Base-by-base conservation (phyloP, 2,797 vertebrate species). In the Alcedo atthis region DNA sequence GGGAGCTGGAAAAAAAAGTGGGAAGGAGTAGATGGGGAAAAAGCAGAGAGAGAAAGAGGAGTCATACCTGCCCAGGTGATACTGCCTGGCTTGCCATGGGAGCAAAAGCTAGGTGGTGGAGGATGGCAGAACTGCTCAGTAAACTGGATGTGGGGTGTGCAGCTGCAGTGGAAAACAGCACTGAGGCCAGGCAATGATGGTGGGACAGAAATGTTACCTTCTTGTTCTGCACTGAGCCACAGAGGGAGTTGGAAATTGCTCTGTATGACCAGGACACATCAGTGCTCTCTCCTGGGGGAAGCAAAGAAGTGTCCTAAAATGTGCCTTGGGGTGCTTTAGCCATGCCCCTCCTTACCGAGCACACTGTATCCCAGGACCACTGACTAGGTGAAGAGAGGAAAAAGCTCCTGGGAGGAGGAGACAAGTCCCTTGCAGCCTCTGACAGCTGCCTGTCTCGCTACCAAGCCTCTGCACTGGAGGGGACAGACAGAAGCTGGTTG, bases 101-200 rank as follows among this genome's bases (percentile, higher is more conserved):
- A 88, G 24, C 20, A 42, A 59, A 51, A 68, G 13, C 26, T 8
- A 6, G 64, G 20, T 35, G 82, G 21, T 2, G 5, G 18, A 2
- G 11, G 3, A 5, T 43, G 68, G 37, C 28, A 49, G 37, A 45
- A 55, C 28, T 8, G 11, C 61, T 57, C 42, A 42, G 33, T 10
- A 55, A 77, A 53, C 4, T 3, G 28, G 12, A 62, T 3, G 1
- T 30, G 17, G n/a, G 54, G 26, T 73, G 48, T 71, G 63, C 78
- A 84, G 58, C 0, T 3, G 20, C 35, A 25, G 5, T 7, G 30
- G 30, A 81, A 87, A 89, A 32, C 40, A 8, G 25, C 45, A 48
- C 25, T 12, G 21, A 26, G 4, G 32, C 8, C 3, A 20, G 64
- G 28, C 61, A 77, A 28, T 0, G 0, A 9, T 59, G 35, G 14